phyloP scores from a whole-genome alignment of 1,140 invertebrate genomes.

The Ephestia elutella region DNA sequence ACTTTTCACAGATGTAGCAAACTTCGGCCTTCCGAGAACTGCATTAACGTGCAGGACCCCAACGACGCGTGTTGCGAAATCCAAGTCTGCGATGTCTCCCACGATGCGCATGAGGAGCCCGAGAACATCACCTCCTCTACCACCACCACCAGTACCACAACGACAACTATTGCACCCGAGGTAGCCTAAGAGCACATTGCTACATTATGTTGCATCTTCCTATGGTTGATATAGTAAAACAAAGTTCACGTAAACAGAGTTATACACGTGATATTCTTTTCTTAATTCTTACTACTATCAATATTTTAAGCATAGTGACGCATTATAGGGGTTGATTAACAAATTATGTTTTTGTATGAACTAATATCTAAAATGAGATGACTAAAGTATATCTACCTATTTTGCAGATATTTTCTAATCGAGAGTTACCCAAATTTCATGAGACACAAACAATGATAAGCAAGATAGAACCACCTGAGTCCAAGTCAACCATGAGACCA shows the following conservation, averaged over 20 bases:
- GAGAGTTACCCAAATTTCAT: background rate
- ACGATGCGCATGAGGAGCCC: constrained; percentile 80
- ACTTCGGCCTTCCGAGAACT: constrained; percentile 77
- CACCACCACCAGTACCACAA: constrained; percentile 11
- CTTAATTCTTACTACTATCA: no score
- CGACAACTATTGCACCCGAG: constrained; percentile 19
- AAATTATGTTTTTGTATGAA: no score
- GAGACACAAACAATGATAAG: background rate
- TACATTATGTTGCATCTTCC: no score
- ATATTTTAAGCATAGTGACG: no score
- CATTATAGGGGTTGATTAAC: no score
- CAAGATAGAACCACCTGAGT: constrained; percentile 16
- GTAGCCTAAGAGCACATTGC: constrained; percentile 18
- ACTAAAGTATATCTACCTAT: no score
- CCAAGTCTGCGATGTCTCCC: constrained; percentile 86
- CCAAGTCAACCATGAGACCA: constrained; percentile 35
- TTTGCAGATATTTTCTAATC: background rate
- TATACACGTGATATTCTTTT: no score
- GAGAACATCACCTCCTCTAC: constrained; percentile 38
- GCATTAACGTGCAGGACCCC: constrained; percentile 82
- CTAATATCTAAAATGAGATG: no score
- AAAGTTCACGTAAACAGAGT: no score
- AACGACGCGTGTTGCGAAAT: constrained; percentile 89
- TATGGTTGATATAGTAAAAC: no score
- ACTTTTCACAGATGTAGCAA: constrained; percentile 72